Conservation (phyloP, 2,888 invertebrate genomes). For the Dolichomitus sp. region DNA sequence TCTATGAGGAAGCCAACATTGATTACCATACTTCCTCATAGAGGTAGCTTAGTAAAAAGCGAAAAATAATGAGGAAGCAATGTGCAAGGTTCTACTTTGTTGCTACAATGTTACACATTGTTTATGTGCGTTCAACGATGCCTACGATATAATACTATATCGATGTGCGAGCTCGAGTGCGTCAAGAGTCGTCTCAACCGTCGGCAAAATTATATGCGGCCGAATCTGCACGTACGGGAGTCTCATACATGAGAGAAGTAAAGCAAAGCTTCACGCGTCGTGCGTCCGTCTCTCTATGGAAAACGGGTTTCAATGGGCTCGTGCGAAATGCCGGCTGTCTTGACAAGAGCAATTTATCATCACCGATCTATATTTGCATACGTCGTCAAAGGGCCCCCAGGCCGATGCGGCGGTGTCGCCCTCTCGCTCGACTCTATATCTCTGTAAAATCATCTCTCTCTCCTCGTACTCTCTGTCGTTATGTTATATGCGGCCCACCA, state of each 20-base stretch:
- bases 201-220: constrained; percentile 81
- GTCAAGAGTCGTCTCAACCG: constrained; percentile 75
- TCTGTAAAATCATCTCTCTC: background rate
- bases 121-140: background rate
- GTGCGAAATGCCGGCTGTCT: constrained; percentile 85
- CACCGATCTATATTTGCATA: constrained; percentile 86
- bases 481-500: constrained; percentile 71
- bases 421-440: constrained; percentile 50
- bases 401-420: constrained; percentile 48
- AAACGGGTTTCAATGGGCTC: constrained; percentile 84
- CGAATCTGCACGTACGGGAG: constrained; percentile 70
- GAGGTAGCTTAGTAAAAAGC: no score
- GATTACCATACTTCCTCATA: no score
- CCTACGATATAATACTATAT: background rate
- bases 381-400: constrained; percentile 83
- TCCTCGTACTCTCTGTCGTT: constrained; percentile 61
- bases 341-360: constrained; percentile 86
- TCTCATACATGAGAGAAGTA: background rate
- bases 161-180: constrained; percentile 42
- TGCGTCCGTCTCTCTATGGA: constrained; percentile 70
- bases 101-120: background rate
- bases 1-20: no score
- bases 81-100: no score
- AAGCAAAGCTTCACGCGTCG: constrained; percentile 50
- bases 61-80: no score